Conservation (phyloP, 2,113 vertebrate species). For the Boleophthalmus pectinirostris region DNA sequence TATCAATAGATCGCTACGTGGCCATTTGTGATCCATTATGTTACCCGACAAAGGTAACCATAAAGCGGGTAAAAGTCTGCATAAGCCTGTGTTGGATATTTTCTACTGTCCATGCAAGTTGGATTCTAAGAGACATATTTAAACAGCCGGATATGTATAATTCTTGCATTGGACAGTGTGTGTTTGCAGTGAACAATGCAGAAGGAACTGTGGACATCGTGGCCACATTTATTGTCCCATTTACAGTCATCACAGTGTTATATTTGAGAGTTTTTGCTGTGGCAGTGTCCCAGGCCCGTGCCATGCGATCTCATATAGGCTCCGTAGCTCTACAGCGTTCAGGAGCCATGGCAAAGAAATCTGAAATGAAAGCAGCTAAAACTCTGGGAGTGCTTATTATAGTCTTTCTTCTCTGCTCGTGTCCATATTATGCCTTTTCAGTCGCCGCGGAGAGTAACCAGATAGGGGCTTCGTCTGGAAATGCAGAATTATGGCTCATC, state of each 20-base stretch:
- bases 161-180: constrained; percentile 31
- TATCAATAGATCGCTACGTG: constrained; percentile 33
- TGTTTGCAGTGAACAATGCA: not conserved
- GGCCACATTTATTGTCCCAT: not conserved
- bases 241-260: constrained; percentile 19
- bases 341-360: constrained; percentile 2
- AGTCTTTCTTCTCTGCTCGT: constrained; percentile 24
- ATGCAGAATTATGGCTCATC: not conserved
- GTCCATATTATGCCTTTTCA: constrained; percentile 18
- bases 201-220: not conserved
- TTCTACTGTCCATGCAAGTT: constrained; percentile 21
- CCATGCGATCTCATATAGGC: not conserved
- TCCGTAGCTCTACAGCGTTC: not conserved
- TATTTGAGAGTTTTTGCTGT: constrained; percentile 35
- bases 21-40: constrained; percentile 42
- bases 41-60: constrained; percentile 38
- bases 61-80: not conserved
- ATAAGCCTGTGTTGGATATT: constrained; percentile 43
- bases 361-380: constrained; percentile 39
- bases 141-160: constrained; percentile 21
- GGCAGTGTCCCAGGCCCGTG: constrained; percentile 29
- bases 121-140: constrained; percentile 24
- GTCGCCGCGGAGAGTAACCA: not conserved
- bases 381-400: constrained; percentile 36
- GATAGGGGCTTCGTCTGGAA: not conserved